Conservation (phyloP, 1,140 invertebrate genomes). For the Stegodyphus mimosarum region DNA sequence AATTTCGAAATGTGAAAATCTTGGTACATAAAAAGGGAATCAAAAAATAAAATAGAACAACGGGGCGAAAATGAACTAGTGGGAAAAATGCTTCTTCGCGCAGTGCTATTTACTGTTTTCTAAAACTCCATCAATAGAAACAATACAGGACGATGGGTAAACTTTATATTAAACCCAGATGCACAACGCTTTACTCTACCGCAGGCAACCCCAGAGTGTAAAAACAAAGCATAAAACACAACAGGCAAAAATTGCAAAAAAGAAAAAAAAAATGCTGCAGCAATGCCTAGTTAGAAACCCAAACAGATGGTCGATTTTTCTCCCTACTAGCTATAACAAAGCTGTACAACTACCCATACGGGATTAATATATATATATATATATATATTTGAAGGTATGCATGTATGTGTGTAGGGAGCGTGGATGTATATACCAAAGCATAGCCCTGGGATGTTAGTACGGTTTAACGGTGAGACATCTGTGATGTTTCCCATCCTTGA, state of each 20-base stretch:
- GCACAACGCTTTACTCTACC: not conserved
- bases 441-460: not conserved
- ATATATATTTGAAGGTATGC: constrained; percentile 19
- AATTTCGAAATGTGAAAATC: constrained; percentile 26
- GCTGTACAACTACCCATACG: constrained; percentile 25
- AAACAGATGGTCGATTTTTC: constrained; percentile 44
- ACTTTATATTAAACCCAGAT: constrained; percentile 46
- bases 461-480: not conserved
- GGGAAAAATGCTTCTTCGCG: constrained; percentile 6
- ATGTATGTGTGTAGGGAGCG: constrained; percentile 15
- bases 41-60: constrained; percentile 31
- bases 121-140: constrained; percentile 51
- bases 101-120: constrained; percentile 8
- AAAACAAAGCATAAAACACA: constrained; percentile 22
- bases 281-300: constrained; percentile 44
- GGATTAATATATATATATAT: constrained; percentile 30
- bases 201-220: not conserved
- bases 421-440: not conserved
- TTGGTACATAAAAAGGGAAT: constrained; percentile 3
- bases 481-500: constrained; percentile 44
- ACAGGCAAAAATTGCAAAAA: constrained; percentile 19
- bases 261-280: not conserved
- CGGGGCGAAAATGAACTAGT: constrained; percentile 31
- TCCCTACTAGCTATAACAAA: not conserved
- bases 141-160: constrained; percentile 31